Evolutionary conservation across 2,113 vertebrate genomes (phyloP).

Genomic region (Chamaea fasciata): DNA sequence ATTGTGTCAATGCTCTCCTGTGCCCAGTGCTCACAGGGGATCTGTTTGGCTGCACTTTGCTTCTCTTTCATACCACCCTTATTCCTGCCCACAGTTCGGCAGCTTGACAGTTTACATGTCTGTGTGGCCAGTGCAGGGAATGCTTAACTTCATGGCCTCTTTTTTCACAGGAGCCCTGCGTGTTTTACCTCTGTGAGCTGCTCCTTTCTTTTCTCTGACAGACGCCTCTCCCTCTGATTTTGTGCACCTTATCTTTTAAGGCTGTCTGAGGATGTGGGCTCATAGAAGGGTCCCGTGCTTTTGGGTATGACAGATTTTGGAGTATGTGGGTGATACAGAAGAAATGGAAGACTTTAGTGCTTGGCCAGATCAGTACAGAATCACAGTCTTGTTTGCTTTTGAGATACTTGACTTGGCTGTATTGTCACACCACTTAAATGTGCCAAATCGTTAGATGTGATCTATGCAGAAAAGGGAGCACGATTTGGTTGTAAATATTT

Average conservation of each 20-base stretch:
- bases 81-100: not conserved
- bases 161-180: not conserved
- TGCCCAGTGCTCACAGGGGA: not conserved
- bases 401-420: not conserved
- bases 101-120: not conserved
- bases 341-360: not conserved
- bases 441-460: not conserved
- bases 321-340: not conserved
- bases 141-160: fast-evolving
- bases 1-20: not conserved
- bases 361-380: not conserved
- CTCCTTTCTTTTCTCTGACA: not conserved
- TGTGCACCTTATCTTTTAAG: not conserved
- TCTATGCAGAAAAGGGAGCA: not conserved
- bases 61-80: not conserved
- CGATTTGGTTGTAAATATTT: not conserved
- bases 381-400: not conserved
- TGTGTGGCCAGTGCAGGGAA: not conserved
- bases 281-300: not conserved
- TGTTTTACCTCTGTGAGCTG: not conserved
- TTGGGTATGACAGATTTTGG: not conserved
- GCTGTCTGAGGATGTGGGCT: not conserved
- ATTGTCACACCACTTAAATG: not conserved
- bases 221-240: not conserved
- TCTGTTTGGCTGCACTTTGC: not conserved